A percentile compares a stretch with the other conserved stretches of the same genome.
Conservation (phyloP, 2,888 invertebrate species). For the Drosophila mimica region DNA sequence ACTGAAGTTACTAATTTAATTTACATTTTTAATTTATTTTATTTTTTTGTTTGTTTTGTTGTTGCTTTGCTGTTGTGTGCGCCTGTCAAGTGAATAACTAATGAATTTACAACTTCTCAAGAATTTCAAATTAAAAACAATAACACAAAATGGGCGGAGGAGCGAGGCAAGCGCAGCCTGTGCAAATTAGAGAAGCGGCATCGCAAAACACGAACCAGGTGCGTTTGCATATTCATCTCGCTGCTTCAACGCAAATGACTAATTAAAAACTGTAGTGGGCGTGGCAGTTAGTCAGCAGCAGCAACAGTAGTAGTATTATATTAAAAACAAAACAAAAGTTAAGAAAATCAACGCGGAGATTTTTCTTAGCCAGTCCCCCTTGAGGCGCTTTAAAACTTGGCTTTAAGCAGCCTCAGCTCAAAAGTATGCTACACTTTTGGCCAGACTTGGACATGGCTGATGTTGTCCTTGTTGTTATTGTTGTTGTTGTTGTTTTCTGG, state of each 20-base stretch:
- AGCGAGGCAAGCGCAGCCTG: conserved; percentile 58
- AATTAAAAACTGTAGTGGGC: conserved; percentile 77
- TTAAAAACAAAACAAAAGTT: conserved; percentile 15
- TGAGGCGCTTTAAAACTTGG: conserved; percentile 32
- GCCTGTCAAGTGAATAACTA: conserved; percentile 82
- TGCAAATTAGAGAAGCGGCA: conserved; percentile 64
- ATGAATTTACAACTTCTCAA: conserved; percentile 82
- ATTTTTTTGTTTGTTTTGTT: conserved; percentile 1
- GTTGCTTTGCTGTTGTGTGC: conserved; percentile 25
- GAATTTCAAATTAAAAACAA: conserved; percentile 83
- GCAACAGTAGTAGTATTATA: conserved; percentile 33
- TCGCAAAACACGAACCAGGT: conserved; percentile 68
- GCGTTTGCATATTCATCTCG: conserved; percentile 67
- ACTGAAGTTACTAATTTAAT: conserved; percentile 82
- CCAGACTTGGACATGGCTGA: conserved; percentile 9
- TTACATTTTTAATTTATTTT: conserved; percentile 83
- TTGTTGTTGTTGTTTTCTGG: conserved; percentile 43
- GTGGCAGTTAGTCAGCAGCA: conserved; percentile 70
- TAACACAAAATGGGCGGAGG: conserved; percentile 69
- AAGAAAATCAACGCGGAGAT: conserved; percentile 31
- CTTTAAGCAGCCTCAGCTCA: conserved; percentile 33
- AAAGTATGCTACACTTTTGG: conserved; percentile 51
- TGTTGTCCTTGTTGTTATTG: not conserved
- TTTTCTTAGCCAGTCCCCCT: not conserved
- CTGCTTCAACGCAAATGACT: conserved; percentile 69